Percentiles rank a stretch among this genome's conserved stretches.
Conservation (phyloP, 2,888 invertebrate species). For the Aleiodes leptofemur region DNA sequence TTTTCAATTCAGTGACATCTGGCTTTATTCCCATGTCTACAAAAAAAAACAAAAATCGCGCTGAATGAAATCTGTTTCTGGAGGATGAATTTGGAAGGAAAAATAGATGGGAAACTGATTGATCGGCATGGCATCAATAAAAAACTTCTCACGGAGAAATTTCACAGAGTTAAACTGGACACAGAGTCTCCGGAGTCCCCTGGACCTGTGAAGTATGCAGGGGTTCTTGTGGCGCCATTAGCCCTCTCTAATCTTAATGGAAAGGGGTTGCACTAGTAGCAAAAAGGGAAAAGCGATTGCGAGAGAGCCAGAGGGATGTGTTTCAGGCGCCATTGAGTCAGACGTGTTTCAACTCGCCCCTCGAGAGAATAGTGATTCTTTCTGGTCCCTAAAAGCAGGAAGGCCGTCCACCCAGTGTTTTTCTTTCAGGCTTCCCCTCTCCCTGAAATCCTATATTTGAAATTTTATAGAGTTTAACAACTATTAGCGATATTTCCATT, state of each 20-base stretch:
- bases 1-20: slow-evolving; percentile 2
- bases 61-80: too few species aligned
- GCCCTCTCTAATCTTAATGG: slow-evolving; percentile 59
- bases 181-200: not conserved
- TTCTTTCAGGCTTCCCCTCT: not conserved
- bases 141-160: not conserved
- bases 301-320: slow-evolving; percentile 46
- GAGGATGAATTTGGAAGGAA: slow-evolving; percentile 1
- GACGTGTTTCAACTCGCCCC: slow-evolving; percentile 53
- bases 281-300: slow-evolving; percentile 46
- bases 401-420: slow-evolving; percentile 32
- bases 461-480: not conserved
- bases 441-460: not conserved
- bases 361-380: slow-evolving; percentile 52
- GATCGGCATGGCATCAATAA: slow-evolving; percentile 16
- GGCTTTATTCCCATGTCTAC: not conserved
- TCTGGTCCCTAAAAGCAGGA: slow-evolving; percentile 54
- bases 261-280: slow-evolving; percentile 55
- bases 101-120: not conserved
- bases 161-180: slow-evolving; percentile 13
- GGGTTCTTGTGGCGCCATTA: slow-evolving; percentile 52
- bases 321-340: slow-evolving; percentile 58
- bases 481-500: not conserved
- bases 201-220: not conserved
- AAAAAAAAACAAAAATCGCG: not conserved